Conservation (phyloP, 2,797 vertebrate genomes). For the Serranus cabrilla region DNA sequence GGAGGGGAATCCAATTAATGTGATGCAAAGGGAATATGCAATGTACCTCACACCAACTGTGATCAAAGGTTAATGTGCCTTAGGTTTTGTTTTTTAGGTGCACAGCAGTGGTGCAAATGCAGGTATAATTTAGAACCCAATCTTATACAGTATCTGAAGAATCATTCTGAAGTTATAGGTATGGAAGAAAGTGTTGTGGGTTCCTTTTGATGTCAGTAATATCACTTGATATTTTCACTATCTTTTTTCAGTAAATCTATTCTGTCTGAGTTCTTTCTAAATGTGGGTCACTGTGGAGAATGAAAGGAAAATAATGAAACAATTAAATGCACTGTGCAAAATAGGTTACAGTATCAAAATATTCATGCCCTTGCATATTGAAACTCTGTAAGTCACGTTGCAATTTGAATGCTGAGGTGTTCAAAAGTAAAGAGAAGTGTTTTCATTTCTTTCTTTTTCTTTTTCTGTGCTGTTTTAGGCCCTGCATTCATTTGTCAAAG, state of each 20-base stretch:
- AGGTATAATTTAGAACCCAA: constrained; percentile 16
- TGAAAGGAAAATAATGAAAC: neutral
- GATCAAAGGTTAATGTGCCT: constrained; percentile 41
- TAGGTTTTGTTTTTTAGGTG: constrained; percentile 22
- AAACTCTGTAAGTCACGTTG: constrained; percentile 3
- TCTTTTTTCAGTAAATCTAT: constrained; percentile 1
- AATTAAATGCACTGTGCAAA: constrained; percentile 3
- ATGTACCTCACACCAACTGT: constrained; percentile 36
- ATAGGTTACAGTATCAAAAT: neutral
- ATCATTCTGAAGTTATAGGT: neutral
- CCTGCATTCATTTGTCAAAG: too few relatives aligned
- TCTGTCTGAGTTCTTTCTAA: constrained; percentile 3
- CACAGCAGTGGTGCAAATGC: neutral
- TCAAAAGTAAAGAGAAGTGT: neutral
- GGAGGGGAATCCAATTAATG: constrained; percentile 38
- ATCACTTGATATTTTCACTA: neutral
- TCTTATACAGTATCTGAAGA: neutral
- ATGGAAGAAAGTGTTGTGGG: neutral
- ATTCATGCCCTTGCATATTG: constrained; percentile 8
- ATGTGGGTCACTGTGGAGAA: constrained; percentile 20
- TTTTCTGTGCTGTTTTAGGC: too few relatives aligned
- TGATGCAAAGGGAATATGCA: constrained; percentile 38
- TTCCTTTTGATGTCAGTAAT: constrained; percentile 1
- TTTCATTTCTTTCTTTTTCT: neutral
- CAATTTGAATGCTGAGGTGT: constrained; percentile 5